A percentile compares a stretch with the other conserved stretches of the same genome.
Evolutionary conservation across 2,888 invertebrate species (phyloP).

Genomic region (Pegoplata infirma): DNA sequence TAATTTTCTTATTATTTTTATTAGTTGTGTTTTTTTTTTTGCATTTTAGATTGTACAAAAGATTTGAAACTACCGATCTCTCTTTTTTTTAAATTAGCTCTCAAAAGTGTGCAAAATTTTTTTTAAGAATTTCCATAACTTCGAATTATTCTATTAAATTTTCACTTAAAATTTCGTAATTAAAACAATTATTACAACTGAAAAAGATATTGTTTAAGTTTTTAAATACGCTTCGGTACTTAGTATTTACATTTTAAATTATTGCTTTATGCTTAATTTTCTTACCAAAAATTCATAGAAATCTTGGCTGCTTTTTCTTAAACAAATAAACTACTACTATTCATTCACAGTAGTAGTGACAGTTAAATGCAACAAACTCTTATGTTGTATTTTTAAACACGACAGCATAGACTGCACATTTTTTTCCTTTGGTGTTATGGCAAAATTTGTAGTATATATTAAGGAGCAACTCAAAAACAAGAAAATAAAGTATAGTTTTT

Average conservation of each 20-base stretch:
- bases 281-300: neutral
- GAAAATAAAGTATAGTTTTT: neutral
- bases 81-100: no score
- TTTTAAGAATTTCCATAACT: no score
- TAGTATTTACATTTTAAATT: neutral
- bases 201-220: neutral
- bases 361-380: neutral
- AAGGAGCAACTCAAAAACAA: neutral
- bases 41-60: no score
- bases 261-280: neutral
- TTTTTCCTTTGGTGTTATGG: neutral
- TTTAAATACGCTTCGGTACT: neutral
- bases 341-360: neutral
- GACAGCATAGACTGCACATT: neutral
- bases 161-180: no score
- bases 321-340: neutral
- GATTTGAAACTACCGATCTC: no score
- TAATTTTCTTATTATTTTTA: no score
- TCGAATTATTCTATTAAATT: no score
- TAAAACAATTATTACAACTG: neutral
- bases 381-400: no score
- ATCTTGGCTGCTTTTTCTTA: neutral
- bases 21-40: no score
- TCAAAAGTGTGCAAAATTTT: no score
- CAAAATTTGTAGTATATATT: neutral